phyloP scores from a whole-genome alignment of 1,140 invertebrate species.

The Bombus waltoni region DNA sequence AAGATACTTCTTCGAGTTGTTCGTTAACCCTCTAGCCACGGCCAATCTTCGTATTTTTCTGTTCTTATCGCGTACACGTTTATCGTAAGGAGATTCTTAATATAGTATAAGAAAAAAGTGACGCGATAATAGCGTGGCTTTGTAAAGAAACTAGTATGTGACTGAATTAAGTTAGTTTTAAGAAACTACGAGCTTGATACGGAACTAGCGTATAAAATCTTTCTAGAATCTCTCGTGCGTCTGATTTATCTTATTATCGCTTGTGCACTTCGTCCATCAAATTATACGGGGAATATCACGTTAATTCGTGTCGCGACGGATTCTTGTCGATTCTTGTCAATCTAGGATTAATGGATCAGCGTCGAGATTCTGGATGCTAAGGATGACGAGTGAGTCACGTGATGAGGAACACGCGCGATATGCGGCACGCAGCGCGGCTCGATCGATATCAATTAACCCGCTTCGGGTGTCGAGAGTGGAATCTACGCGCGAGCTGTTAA shows the following conservation, averaged over 20 bases:
- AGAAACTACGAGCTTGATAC: too few species aligned
- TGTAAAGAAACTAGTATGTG: too few species aligned
- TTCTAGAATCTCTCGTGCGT: not conserved
- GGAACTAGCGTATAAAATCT: too few species aligned
- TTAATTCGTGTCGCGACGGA: not conserved
- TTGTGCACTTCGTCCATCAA: not conserved
- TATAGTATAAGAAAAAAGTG: too few species aligned
- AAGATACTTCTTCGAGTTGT: too few species aligned
- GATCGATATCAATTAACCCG: constrained; percentile 45
- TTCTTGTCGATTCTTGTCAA: not conserved
- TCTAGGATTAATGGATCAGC: not conserved
- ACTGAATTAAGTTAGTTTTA: too few species aligned
- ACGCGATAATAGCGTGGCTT: too few species aligned
- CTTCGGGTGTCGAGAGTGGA: not conserved
- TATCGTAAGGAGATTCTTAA: too few species aligned
- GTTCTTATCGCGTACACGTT: too few species aligned
- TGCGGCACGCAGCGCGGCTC: not conserved
- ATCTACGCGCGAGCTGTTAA: constrained; percentile 5
- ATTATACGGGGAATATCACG: not conserved
- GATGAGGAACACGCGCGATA: not conserved
- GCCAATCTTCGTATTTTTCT: too few species aligned
- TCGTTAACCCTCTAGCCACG: too few species aligned
- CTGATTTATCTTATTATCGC: not conserved
- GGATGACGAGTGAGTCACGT: not conserved
- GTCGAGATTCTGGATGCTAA: not conserved